Evolutionary conservation across 2,113 vertebrate genomes (phyloP), one percentile per base, ranked within the genome.

Genomic region (human): DNA sequence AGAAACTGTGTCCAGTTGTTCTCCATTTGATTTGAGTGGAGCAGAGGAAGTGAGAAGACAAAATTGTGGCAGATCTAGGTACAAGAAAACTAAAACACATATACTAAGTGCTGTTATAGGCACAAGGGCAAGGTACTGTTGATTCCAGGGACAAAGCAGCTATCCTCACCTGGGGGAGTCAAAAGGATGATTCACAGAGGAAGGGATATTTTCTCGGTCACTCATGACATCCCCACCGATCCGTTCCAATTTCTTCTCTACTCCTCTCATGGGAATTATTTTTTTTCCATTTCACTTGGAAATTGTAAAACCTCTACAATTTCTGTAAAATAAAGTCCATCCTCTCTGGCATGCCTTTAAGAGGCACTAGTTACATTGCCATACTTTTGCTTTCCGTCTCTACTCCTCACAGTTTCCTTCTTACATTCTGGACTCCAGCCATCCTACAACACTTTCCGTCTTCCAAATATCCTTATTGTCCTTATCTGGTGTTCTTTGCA

Each of bases 361-460:
- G 5, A 7, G 38, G 10, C 12, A n/a, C 5, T 32, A 9, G n/a
- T 18, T 52, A 3, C 6, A 3, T 38, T 30, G 3, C 1, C 30
- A 2, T 3, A 32, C 11, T 14, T 52, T 66, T 22, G 10, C 6
- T n/a, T 78, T 38, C 45, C 30, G 1, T 5, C 20, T 4, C 55
- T 23, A 1, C 30, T 86, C 6, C 40, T 78, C 20, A 38, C 32
- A 5, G 4, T 16, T 59, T 76, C 6, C 12, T 72, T 38, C 16
- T 8, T 81, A n/a, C n/a, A 12, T 3, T 55, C 8, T 27, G 17
- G 43, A 76, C 50, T 61, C 35, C 5, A 16, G 27, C 14, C 7
- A 27, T 7, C 5, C 8, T 18, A 3, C 6, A 30, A 12, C 1
- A 55, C 2, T 7, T 10, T 9, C 0, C 32, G 18, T 52, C 57